Percentiles rank a stretch among this genome's conserved stretches.
Conservation (phyloP, 2,113 vertebrate species). For the Perccottus glenii region DNA sequence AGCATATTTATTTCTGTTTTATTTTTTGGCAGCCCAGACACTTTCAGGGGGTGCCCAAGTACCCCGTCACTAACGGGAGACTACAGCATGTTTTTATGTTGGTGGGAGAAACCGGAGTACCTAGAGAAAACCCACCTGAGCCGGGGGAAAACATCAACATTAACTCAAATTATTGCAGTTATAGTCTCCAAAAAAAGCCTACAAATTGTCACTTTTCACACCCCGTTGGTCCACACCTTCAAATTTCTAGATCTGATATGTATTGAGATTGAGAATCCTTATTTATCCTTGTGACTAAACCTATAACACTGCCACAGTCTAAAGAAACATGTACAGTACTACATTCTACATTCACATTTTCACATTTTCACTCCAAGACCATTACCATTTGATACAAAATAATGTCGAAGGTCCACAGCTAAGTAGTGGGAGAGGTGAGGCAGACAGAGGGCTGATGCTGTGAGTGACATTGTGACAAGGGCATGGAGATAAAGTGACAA, state of each 20-base stretch:
- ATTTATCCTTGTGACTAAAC: too few relatives aligned
- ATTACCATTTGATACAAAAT: slow-evolving; percentile 1
- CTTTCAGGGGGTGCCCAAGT: too few relatives aligned
- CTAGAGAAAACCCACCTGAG: too few relatives aligned
- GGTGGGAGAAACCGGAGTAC: too few relatives aligned
- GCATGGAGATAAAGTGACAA: slow-evolving; percentile 52
- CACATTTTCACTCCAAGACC: not conserved
- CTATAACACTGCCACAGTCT: too few relatives aligned
- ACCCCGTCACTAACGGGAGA: too few relatives aligned
- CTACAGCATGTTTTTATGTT: too few relatives aligned
- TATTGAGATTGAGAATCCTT: not conserved
- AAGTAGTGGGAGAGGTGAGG: slow-evolving; percentile 3
- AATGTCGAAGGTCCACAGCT: not conserved
- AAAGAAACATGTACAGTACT: not conserved
- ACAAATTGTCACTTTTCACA: slow-evolving; percentile 3
- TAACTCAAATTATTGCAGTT: slow-evolving; percentile 4
- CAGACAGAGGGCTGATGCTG: slow-evolving; percentile 8
- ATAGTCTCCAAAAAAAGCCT: slow-evolving; percentile 5
- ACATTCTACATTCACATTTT: not conserved
- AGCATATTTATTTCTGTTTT: too few relatives aligned
- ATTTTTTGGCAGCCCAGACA: too few relatives aligned
- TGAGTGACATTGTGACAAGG: slow-evolving; percentile 47
- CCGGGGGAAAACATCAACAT: too few relatives aligned
- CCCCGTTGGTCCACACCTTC: not conserved
- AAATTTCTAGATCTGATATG: not conserved